Percentiles rank a stretch among this genome's conserved stretches.
These are phyloP conservation scores for Corythornis cristatus DNA, from an alignment of 2,113 vertebrate genomes.

Conservation along the genomic window DNA sequence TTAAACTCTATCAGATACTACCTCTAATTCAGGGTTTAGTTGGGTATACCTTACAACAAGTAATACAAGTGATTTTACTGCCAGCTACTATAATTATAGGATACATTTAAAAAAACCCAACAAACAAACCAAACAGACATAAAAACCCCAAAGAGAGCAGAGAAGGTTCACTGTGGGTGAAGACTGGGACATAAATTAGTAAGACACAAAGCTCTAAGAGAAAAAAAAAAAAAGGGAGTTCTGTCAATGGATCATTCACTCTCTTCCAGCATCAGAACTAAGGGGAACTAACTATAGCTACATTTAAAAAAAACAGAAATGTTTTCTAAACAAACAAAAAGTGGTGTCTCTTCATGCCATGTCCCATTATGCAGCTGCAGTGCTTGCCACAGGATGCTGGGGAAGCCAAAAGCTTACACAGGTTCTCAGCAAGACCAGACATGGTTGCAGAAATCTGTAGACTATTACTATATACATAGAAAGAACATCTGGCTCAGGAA, in stretches of 20 bases:
- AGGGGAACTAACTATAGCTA: not conserved
- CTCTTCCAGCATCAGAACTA: not conserved
- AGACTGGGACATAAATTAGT: not conserved
- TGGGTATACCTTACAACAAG: not conserved
- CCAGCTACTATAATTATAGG: not conserved
- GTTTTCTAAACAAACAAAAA: not conserved
- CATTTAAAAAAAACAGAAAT: not conserved
- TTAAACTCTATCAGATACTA: not conserved
- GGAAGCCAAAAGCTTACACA: not conserved
- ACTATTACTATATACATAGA: not conserved
- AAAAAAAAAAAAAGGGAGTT: not conserved
- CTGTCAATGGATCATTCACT: not conserved
- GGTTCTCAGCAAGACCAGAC: not conserved
- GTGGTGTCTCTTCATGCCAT: not conserved
- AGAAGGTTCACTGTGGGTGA: not conserved
- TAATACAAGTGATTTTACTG: not conserved
- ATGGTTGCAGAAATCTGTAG: fast-evolving
- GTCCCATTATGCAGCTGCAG: fast-evolving
- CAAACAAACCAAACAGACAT: not conserved
- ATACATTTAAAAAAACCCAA: not conserved
- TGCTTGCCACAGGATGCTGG: not conserved
- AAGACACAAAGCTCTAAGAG: not conserved
- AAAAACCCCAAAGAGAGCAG: not conserved
- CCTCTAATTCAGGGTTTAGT: not conserved
- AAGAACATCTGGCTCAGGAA: not conserved